Conservation (phyloP, 2,888 invertebrate species). For the Hypomecis punctinalis region DNA sequence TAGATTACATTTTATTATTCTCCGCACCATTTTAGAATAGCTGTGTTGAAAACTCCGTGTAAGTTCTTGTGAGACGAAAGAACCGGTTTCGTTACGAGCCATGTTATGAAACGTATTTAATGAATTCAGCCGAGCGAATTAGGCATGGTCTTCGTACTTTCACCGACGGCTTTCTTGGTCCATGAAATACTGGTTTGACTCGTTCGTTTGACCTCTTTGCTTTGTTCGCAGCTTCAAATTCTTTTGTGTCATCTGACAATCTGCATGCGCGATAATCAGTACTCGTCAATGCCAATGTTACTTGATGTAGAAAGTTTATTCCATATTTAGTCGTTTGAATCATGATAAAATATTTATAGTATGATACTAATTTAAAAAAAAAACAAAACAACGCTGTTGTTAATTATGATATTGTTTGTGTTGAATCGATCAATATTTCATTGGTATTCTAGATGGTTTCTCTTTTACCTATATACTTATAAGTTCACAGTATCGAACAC, state of each 20-base stretch:
- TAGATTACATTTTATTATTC: slow-evolving; percentile 64
- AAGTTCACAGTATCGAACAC: slow-evolving; percentile 1
- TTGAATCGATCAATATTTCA: too few relatives aligned
- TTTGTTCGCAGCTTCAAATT: slow-evolving; percentile 63
- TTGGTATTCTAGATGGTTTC: not conserved
- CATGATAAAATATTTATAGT: not conserved
- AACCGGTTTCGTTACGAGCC: slow-evolving; percentile 74
- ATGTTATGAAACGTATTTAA: slow-evolving; percentile 77
- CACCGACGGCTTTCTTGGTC: slow-evolving; percentile 76
- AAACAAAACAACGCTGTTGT: too few relatives aligned
- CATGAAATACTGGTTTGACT: slow-evolving; percentile 66
- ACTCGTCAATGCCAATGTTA: slow-evolving; percentile 61
- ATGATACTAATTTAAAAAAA: too few relatives aligned
- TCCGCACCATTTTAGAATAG: slow-evolving; percentile 57
- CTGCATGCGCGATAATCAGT: slow-evolving; percentile 52
- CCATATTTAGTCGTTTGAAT: not conserved
- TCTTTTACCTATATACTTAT: slow-evolving; percentile 1
- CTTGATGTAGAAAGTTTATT: slow-evolving; percentile 51
- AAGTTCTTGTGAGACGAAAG: slow-evolving; percentile 47
- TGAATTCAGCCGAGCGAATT: slow-evolving; percentile 71
- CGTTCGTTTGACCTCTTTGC: slow-evolving; percentile 71
- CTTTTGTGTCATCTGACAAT: slow-evolving; percentile 62
- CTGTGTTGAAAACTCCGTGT: slow-evolving; percentile 58
- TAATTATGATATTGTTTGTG: too few relatives aligned
- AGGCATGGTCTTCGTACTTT: slow-evolving; percentile 72